Base-by-base conservation (phyloP, 2,113 vertebrate genomes). In the Eretmochelys imbricata region DNA sequence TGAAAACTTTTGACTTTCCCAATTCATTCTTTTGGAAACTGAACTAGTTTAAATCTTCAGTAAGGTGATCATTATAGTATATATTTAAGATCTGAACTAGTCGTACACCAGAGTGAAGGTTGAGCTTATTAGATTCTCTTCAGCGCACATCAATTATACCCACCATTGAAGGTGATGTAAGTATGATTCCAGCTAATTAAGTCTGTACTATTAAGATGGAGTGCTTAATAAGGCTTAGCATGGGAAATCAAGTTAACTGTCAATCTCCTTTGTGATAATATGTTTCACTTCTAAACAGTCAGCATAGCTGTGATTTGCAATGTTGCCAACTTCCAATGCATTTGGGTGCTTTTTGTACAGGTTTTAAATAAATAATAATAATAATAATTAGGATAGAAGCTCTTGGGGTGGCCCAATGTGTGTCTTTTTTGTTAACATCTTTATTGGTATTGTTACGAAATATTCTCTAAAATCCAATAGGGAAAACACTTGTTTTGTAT, bases 121-220 rank as follows among this genome's bases (percentile, higher is more conserved):
- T 91, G 95, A 95, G 90, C 51, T 92, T 93, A 95, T 97, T 97
- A 97, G 93, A 87, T 54, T 93, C 24, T 20, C 87, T 96, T 94
- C 91, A 97, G 65, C 84, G 97, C 93, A 90, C 91, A 97, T 91
- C 94, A 97, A 97, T 98, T 98, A 97, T 89, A 46, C 72, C 87
- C 80, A 91, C 95, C 92, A 94, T 2, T 97, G 94, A 92, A 97
- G 90, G 89, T 97, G 95, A 94, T 96, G 93, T 96, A 97, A 97
- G 80, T 92, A 91, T 16, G 24, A 97, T 96, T 97, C 76, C 85
- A 96, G 91, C 29, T 97, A 97, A 98, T 98, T 98, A 96, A 91
- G 78, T 95, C 90, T 79, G 51, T 90, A 91, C 80, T 93, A 95
- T 87, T 94, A 95, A 96, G 89, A 95, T 31, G 82, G 88, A 95